Percentiles rank a stretch among this genome's conserved stretches.
Conservation (phyloP, 2,888 invertebrate species). For the Dione vanillae region DNA sequence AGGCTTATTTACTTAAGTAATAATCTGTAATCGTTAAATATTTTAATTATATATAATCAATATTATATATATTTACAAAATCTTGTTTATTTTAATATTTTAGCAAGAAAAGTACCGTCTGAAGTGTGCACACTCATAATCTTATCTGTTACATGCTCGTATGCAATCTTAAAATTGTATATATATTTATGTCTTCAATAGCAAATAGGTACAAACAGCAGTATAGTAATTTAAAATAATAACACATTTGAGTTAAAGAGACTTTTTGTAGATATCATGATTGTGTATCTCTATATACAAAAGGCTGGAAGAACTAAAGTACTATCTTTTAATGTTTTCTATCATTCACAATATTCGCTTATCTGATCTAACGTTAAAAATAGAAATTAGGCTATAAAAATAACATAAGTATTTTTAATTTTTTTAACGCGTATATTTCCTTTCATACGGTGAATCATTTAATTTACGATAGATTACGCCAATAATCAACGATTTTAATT, state of each 20-base stretch:
- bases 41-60: too few relatives aligned
- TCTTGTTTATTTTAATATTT: neutral
- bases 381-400: neutral
- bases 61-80: neutral
- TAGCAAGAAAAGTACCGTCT: neutral
- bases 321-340: neutral
- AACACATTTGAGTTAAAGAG: neutral
- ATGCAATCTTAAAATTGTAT: neutral
- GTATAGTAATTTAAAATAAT: neutral
- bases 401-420: neutral
- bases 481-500: neutral
- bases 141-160: neutral
- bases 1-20: too few relatives aligned
- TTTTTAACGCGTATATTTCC: neutral
- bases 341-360: neutral
- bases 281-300: neutral
- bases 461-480: neutral
- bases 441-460: neutral
- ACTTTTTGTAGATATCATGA: too few relatives aligned
- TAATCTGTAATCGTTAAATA: too few relatives aligned
- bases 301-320: neutral
- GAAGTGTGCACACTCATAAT: slow-evolving; percentile 9
- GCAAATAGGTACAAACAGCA: too few relatives aligned
- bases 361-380: neutral
- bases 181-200: neutral